A percentile compares a stretch with the other conserved stretches of the same genome.
These are phyloP conservation scores for Kryptolebias marmoratus DNA, from an alignment of 2,113 vertebrate genomes.

Conservation along the genomic window DNA sequence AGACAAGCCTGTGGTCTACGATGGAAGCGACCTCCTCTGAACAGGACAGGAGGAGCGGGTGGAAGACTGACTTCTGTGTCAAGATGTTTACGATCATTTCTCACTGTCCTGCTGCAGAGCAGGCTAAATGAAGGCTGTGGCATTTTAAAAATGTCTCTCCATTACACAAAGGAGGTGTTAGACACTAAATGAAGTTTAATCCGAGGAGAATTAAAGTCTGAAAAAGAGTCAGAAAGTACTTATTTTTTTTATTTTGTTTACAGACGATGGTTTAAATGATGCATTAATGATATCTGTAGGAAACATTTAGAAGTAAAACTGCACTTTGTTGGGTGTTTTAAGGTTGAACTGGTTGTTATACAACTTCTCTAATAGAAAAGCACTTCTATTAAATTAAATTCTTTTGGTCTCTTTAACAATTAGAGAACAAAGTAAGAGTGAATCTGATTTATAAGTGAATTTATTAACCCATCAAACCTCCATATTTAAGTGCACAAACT, in stretches of 20 bases:
- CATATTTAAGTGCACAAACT: not conserved
- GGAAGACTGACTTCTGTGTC: conserved; percentile 9
- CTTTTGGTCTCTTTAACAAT: no score
- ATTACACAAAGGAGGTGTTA: not conserved
- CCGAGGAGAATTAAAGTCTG: conserved; percentile 2
- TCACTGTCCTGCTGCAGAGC: not conserved
- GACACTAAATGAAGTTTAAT: not conserved
- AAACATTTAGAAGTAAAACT: not conserved
- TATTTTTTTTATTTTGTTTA: conserved; percentile 10
- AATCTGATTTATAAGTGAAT: not conserved
- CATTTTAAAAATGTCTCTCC: conserved; percentile 23
- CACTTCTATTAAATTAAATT: not conserved
- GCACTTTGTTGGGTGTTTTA: not conserved
- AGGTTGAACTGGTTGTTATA: not conserved
- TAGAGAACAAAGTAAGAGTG: no score
- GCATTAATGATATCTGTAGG: conserved; percentile 10
- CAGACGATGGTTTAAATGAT: conserved; percentile 19
- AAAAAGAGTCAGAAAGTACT: conserved; percentile 24
- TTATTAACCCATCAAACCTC: not conserved
- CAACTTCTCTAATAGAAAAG: not conserved
- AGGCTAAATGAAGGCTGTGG: conserved; percentile 24
- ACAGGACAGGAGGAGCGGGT: not conserved
- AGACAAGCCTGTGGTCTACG: conserved; percentile 86
- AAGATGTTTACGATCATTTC: conserved; percentile 9
- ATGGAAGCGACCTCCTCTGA: conserved; percentile 86